Evolutionary conservation across 2,113 vertebrate species (phyloP).

Genomic region (Podarcis raffonei): DNA sequence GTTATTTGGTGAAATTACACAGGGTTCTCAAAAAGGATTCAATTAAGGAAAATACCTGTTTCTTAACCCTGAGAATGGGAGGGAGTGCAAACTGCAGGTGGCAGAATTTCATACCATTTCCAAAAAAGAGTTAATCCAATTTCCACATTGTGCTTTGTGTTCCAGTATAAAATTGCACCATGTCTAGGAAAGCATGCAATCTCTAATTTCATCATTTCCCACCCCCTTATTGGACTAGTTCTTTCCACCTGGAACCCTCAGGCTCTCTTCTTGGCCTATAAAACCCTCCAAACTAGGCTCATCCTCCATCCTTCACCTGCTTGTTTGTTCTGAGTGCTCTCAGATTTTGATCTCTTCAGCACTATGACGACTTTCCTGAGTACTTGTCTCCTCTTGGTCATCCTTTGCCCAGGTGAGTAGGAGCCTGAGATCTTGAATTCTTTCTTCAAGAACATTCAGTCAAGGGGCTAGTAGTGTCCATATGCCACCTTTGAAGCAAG

Average conservation of each 20-base stretch:
- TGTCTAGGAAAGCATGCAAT: not conserved
- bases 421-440: not conserved
- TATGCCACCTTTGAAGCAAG: too few species aligned
- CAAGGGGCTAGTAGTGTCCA: too few species aligned
- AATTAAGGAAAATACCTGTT: too few species aligned
- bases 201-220: not conserved
- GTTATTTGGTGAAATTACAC: too few species aligned
- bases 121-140: not conserved
- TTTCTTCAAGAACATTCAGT: not conserved
- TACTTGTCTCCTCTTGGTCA: not conserved
- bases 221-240: not conserved
- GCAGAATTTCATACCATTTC: not conserved
- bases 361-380: not conserved
- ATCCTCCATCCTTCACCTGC: not conserved
- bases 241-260: not conserved
- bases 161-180: not conserved
- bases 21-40: too few species aligned
- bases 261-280: not conserved
- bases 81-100: not conserved
- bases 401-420: not conserved
- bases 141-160: not conserved
- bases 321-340: not conserved
- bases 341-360: not conserved
- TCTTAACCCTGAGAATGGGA: not conserved
- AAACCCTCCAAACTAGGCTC: not conserved